phyloP scores from a whole-genome alignment of 2,113 vertebrate species.

The Varanus komodoensis region DNA sequence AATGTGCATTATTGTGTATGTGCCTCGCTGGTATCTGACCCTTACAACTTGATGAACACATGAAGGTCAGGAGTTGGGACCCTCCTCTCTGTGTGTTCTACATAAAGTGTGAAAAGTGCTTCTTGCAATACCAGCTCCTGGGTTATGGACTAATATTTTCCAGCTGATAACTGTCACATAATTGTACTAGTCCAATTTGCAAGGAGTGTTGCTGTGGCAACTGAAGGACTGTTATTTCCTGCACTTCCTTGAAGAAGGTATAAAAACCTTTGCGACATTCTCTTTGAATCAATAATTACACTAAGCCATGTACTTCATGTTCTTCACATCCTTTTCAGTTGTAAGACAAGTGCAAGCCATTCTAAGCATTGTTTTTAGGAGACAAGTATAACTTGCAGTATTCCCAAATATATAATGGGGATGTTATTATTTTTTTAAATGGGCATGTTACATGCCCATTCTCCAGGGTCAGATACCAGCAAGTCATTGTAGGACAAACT shows the following conservation, averaged over 20 bases:
- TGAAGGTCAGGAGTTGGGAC: not conserved
- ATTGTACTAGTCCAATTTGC: not conserved
- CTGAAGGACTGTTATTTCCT: not conserved
- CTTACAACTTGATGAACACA: not conserved
- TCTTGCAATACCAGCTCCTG: not conserved
- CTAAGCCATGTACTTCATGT: not conserved
- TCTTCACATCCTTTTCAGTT: not conserved
- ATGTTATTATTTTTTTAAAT: too few species aligned
- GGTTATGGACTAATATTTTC: not conserved
- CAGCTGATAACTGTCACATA: not conserved
- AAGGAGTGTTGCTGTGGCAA: constrained; percentile 14
- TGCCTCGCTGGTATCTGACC: not conserved
- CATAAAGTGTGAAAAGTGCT: not conserved
- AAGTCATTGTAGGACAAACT: too few species aligned
- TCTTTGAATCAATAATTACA: not conserved
- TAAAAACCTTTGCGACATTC: not conserved
- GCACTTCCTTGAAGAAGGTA: not conserved
- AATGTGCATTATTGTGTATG: not conserved
- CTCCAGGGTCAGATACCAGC: too few species aligned
- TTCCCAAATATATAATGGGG: not conserved
- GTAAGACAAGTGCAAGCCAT: not conserved
- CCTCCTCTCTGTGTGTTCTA: not conserved
- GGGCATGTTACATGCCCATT: too few species aligned
- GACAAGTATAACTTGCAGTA: not conserved
- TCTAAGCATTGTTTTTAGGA: not conserved